Conservation (phyloP, 1,140 invertebrate species). For the Geopemphigus sp. region DNA sequence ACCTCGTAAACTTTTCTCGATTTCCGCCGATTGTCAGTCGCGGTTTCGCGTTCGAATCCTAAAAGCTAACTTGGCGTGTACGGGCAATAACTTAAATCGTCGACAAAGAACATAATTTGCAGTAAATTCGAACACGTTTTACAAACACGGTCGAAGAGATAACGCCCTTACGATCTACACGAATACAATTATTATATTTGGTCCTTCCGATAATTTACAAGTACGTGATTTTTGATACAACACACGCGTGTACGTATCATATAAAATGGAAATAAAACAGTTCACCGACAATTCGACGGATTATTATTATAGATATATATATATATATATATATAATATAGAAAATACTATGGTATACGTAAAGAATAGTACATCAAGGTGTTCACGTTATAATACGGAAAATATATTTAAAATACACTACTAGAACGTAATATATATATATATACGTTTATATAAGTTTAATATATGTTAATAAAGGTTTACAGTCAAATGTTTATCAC, state of each 20-base stretch:
- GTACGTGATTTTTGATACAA: background rate
- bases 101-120: too few relatives aligned
- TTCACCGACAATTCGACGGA: background rate
- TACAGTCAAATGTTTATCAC: background rate
- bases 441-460: too few relatives aligned
- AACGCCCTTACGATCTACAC: too few relatives aligned
- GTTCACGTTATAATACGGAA: background rate
- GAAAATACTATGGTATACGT: background rate
- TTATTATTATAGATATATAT: too few relatives aligned
- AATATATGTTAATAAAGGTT: background rate
- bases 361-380: slow-evolving; percentile 26
- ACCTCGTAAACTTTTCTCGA: too few relatives aligned
- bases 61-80: too few relatives aligned
- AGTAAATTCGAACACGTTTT: too few relatives aligned
- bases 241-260: background rate
- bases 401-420: background rate
- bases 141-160: too few relatives aligned
- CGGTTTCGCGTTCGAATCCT: too few relatives aligned
- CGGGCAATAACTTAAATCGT: too few relatives aligned
- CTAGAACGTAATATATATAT: background rate
- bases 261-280: background rate
- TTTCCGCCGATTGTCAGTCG: too few relatives aligned
- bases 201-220: slow-evolving; percentile 13
- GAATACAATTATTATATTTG: slow-evolving; percentile 12
- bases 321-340: background rate